Conservation (phyloP, 2,797 vertebrate genomes). For the Capromys pilorides region DNA sequence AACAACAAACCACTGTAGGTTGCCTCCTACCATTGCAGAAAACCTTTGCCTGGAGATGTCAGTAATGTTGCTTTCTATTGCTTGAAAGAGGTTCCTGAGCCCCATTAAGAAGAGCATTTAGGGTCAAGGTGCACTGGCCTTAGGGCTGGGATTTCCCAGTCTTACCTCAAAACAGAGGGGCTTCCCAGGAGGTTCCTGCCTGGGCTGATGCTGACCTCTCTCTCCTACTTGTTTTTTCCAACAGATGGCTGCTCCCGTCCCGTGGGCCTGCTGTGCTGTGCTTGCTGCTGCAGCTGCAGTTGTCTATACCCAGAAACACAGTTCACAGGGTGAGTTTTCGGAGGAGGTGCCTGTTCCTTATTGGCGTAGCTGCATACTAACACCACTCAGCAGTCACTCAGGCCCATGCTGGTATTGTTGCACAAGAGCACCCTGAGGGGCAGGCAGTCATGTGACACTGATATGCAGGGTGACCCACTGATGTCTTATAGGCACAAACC, state of each 20-base stretch:
- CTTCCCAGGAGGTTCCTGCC: neutral
- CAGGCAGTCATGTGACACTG: neutral
- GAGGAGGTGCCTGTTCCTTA: neutral
- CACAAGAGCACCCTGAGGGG: neutral
- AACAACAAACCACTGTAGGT: conserved; percentile 63
- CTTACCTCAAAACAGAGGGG: neutral
- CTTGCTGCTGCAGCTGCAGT: conserved; percentile 91
- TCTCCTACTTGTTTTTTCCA: conserved; percentile 51
- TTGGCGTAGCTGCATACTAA: neutral
- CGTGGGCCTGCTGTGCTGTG: conserved; percentile 94
- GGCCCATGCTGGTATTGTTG: neutral
- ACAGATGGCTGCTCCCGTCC: conserved; percentile 97
- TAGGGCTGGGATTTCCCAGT: conserved; percentile 54
- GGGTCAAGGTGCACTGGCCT: conserved; percentile 37
- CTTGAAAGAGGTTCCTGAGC: conserved; percentile 54
- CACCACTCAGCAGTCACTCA: neutral
- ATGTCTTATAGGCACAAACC: neutral
- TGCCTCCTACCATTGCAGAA: conserved; percentile 55
- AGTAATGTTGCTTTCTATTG: conserved; percentile 53
- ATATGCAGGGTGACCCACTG: neutral
- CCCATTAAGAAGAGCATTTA: conserved; percentile 56
- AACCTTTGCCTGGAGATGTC: conserved; percentile 55
- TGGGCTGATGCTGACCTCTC: neutral
- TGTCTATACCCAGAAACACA: conserved; percentile 94
- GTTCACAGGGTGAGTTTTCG: conserved; percentile 93